A percentile compares a stretch with the other conserved stretches of the same genome.
These are phyloP conservation scores for Acromyrmex charruanus DNA, from an alignment of 1,140 invertebrate genomes.

Conservation along the genomic window DNA sequence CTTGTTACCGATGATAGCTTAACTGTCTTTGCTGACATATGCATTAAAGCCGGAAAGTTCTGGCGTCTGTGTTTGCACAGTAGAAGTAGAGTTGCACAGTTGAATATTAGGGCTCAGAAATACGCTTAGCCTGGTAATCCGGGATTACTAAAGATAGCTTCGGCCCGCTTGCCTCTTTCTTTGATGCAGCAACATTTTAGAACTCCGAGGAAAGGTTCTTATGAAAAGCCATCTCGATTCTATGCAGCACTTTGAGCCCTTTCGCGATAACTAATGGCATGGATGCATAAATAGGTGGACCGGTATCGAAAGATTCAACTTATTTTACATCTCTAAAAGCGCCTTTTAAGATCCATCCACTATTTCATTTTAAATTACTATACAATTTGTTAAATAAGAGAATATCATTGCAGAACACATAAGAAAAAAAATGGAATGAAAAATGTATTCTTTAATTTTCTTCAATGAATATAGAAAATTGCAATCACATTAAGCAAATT, in stretches of 20 bases:
- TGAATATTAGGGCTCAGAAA: neutral
- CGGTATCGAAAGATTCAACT: constrained; percentile 20
- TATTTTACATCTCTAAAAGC: neutral
- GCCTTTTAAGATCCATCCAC: neutral
- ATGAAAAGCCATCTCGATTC: constrained; percentile 41
- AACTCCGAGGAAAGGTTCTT: constrained; percentile 19
- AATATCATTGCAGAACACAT: neutral
- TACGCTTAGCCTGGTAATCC: neutral
- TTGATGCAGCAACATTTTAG: constrained; percentile 44
- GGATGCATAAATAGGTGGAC: constrained; percentile 50
- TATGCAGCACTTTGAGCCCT: constrained; percentile 67
- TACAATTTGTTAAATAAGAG: constrained; percentile 27
- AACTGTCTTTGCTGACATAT: constrained; percentile 30
- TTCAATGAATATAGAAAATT: neutral
- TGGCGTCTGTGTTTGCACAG: neutral
- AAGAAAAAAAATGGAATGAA: neutral
- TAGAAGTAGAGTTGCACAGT: neutral
- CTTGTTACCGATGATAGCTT: constrained; percentile 11
- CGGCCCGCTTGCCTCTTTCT: constrained; percentile 20
- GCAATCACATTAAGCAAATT: neutral
- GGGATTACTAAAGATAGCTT: constrained; percentile 5
- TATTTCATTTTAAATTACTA: constrained; percentile 22
- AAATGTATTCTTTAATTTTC: neutral
- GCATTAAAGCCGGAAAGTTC: neutral
- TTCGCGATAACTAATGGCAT: constrained; percentile 79